Base-by-base conservation (phyloP, 2,888 invertebrate species). In the Scaptomyza tumidula region DNA sequence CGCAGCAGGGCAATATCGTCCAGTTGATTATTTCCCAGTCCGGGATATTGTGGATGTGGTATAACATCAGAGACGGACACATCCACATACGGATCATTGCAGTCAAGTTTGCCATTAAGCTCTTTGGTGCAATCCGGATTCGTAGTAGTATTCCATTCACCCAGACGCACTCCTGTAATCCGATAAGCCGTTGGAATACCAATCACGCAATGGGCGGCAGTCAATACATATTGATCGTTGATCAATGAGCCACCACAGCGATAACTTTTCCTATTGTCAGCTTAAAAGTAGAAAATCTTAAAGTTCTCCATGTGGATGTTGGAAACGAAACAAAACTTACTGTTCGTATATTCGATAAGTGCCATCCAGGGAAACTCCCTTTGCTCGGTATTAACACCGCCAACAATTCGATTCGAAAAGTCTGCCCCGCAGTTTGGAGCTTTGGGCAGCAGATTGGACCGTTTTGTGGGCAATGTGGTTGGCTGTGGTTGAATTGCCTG, bases 191-290 rank as follows among this genome's bases (percentile, higher is more conserved):
- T 75, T 0, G 95, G 95, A 14, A 96, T 90, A 62, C 94, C 95
- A 75, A 93, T 94, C 13, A 96, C 92, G 80, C 96, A 96, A 89
- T 96, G 96, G 0, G 95, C 96, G 0, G 96, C 96, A 0, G 96
- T 96, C 56, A 96, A 75, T 0, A 96, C 94, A 88, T 96, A 96
- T 75, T 94, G 93, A 0, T 87, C 79, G 54, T 88, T 91, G 55
- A 96, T 95, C 35, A 96, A 91, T 0, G 95, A 95, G 0, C 96
- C 96, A 0, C 96, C 96, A 82, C 96, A 96, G 77, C 95, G 94
- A 76, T 95, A 95, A 0, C 94, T 94, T 81, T 91, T 93, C 0
- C 93, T 93, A 37, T 93, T 93, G 48, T 93, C 94, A 88, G 94
- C 94, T 94, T 76, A 39, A 91, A 52, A 14, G 9, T 7, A 52